Conservation (phyloP, 2,797 vertebrate species). For the Nothura maculosa region DNA sequence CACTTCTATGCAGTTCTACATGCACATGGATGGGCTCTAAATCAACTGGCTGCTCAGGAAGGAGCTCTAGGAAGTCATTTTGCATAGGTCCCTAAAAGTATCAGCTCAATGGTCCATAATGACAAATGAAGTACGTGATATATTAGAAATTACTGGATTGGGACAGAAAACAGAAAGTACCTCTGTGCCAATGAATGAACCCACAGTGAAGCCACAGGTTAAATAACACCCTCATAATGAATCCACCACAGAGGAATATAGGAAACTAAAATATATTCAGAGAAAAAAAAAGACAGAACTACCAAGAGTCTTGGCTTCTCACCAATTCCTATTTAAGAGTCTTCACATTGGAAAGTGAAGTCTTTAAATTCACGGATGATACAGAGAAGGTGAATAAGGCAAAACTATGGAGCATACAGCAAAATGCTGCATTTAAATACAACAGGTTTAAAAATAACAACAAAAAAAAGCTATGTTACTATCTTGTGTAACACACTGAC, state of each 20-base stretch:
- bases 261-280: background rate
- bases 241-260: background rate
- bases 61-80: background rate
- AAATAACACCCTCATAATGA: background rate
- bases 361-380: background rate
- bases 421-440: background rate
- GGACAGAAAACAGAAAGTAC: background rate
- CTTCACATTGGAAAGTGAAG: background rate
- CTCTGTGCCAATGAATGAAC: background rate
- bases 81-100: background rate
- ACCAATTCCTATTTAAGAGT: background rate
- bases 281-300: background rate
- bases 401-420: background rate
- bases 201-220: background rate
- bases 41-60: background rate
- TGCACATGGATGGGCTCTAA: background rate
- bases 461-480: background rate
- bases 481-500: background rate
- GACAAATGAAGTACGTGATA: background rate
- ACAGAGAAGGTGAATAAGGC: background rate
- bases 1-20: background rate
- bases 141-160: background rate
- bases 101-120: background rate
- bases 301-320: background rate
- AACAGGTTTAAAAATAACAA: constrained; percentile 1